These are phyloP conservation scores for Sarcophaga rosellei DNA, from an alignment of 2,888 invertebrate species.

Conservation along the genomic window DNA sequence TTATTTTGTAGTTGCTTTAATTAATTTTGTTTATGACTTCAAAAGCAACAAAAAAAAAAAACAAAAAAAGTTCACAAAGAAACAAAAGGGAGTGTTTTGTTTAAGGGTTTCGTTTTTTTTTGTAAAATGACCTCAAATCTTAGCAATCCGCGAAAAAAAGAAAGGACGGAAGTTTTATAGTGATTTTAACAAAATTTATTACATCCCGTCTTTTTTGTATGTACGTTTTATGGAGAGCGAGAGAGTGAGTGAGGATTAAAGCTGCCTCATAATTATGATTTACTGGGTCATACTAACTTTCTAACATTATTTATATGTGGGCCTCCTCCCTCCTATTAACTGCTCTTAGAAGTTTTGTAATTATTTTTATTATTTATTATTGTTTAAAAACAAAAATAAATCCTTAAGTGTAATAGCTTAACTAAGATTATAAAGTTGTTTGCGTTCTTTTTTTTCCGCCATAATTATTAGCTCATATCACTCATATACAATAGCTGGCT, in stretches of 20 bases:
- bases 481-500: too few relatives aligned
- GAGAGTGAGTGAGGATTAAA: not conserved
- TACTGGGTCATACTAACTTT: not conserved
- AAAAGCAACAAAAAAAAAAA: not conserved
- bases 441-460: too few relatives aligned
- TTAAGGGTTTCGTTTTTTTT: slow-evolving; percentile 43
- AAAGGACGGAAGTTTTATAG: slow-evolving; percentile 53
- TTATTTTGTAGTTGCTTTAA: slow-evolving; percentile 59
- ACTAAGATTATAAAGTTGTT: too few relatives aligned
- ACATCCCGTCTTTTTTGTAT: slow-evolving; percentile 60
- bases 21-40: slow-evolving; percentile 45
- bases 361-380: too few relatives aligned
- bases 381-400: too few relatives aligned
- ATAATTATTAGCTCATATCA: too few relatives aligned
- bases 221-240: not conserved
- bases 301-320: too few relatives aligned
- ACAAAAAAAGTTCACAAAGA: too few relatives aligned
- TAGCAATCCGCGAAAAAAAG: slow-evolving; percentile 16
- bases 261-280: not conserved
- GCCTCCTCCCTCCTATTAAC: too few relatives aligned
- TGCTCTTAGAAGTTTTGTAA: too few relatives aligned
- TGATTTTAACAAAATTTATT: slow-evolving; percentile 70
- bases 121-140: slow-evolving; percentile 50
- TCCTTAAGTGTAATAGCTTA: too few relatives aligned
- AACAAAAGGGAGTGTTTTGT: slow-evolving; percentile 62